Evolutionary conservation across 2,113 vertebrate species (phyloP).

Genomic region (Callocephalon fimbriatum): DNA sequence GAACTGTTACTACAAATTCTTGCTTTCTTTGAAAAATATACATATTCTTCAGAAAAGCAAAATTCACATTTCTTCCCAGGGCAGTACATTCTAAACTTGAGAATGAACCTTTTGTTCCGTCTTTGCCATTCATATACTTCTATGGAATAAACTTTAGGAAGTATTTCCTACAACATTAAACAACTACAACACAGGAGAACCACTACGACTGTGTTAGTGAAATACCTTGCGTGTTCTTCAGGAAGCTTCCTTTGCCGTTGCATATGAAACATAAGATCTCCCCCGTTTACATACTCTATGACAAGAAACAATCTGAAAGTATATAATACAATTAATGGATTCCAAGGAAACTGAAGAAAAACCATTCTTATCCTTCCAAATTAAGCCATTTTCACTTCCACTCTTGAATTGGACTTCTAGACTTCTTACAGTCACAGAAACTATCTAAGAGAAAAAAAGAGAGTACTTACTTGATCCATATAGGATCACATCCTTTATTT

Average conservation of each 20-base stretch:
- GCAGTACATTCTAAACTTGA: background rate
- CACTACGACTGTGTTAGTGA: accelerated
- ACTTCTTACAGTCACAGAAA: background rate
- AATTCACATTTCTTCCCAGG: background rate
- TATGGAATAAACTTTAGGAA: background rate
- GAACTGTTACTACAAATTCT: background rate
- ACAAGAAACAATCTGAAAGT: constrained; percentile 92
- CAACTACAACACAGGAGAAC: too few relatives aligned
- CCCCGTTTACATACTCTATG: constrained; percentile 97
- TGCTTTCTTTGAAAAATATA: background rate
- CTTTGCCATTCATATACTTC: background rate
- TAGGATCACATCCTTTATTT: background rate
- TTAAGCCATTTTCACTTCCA: background rate
- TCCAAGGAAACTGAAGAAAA: background rate
- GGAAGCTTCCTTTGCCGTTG: constrained; percentile 96
- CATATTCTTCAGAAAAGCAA: background rate
- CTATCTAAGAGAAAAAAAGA: background rate
- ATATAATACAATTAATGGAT: background rate
- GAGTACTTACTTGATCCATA: background rate
- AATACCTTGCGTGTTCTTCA: constrained; percentile 94
- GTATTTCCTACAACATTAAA: background rate
- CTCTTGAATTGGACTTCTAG: background rate
- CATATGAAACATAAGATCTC: constrained; percentile 99
- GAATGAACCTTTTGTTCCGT: background rate
- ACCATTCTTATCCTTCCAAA: background rate